Conservation (phyloP, 2,797 vertebrate genomes). For the Muscicapa comitata region DNA sequence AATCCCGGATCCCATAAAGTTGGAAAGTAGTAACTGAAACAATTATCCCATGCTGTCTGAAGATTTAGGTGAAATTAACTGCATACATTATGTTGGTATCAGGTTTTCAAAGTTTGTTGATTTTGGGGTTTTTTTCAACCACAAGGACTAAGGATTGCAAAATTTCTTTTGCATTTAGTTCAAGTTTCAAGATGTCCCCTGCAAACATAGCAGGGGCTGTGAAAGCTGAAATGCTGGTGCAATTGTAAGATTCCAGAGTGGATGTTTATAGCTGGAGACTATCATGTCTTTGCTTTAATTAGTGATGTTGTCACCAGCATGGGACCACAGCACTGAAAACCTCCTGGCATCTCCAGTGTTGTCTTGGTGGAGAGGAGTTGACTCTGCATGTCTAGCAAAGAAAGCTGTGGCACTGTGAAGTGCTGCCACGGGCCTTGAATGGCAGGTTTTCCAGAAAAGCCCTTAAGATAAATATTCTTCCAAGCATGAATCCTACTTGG, state of each 20-base stretch:
- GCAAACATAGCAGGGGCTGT: fast-evolving
- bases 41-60: background rate
- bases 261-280: background rate
- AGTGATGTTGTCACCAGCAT: background rate
- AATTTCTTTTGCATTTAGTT: background rate
- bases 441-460: background rate
- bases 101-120: background rate
- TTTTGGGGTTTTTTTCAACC: background rate
- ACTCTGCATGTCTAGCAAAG: background rate
- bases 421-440: background rate
- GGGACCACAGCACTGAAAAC: background rate
- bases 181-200: background rate
- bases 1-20: background rate
- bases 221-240: background rate
- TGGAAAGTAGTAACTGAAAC: background rate
- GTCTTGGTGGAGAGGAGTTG: background rate
- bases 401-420: background rate
- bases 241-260: background rate
- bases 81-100: background rate
- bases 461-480: background rate
- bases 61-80: background rate
- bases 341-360: background rate
- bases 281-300: background rate
- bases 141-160: background rate
- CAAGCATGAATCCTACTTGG: background rate